Percentiles rank a stretch among this genome's conserved stretches.
These are phyloP conservation scores for Vipera latastei DNA, from an alignment of 2,797 vertebrate species.

Conservation along the genomic window DNA sequence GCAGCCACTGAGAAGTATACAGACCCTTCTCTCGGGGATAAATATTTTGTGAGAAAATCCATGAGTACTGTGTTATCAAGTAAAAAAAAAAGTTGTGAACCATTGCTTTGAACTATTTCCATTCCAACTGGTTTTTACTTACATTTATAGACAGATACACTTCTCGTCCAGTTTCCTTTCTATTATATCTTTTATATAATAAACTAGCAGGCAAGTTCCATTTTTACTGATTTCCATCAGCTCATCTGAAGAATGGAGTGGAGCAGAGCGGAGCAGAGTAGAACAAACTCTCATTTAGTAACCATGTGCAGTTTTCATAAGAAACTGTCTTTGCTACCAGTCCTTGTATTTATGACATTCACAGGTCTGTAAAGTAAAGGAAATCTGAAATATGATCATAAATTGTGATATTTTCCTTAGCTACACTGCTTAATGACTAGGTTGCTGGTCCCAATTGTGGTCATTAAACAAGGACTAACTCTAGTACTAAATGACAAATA, in stretches of 20 bases:
- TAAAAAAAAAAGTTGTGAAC: background rate
- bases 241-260: background rate
- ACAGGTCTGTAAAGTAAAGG: background rate
- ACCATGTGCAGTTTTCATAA: background rate
- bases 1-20: background rate
- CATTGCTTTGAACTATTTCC: background rate
- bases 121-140: background rate
- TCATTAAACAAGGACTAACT: background rate
- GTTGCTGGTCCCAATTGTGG: background rate
- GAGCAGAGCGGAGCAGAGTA: too few species aligned
- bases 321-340: background rate
- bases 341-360: background rate
- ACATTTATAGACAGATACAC: background rate
- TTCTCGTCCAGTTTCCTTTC: background rate
- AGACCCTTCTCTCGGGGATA: background rate
- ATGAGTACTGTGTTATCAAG: background rate
- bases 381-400: background rate
- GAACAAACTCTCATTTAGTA: background rate
- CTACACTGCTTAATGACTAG: background rate
- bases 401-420: background rate
- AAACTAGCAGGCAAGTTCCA: background rate
- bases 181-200: background rate
- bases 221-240: background rate
- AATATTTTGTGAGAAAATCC: background rate
- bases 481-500: background rate